Evolutionary conservation across 2,797 vertebrate genomes (phyloP).

Genomic region (Lemur catta): DNA sequence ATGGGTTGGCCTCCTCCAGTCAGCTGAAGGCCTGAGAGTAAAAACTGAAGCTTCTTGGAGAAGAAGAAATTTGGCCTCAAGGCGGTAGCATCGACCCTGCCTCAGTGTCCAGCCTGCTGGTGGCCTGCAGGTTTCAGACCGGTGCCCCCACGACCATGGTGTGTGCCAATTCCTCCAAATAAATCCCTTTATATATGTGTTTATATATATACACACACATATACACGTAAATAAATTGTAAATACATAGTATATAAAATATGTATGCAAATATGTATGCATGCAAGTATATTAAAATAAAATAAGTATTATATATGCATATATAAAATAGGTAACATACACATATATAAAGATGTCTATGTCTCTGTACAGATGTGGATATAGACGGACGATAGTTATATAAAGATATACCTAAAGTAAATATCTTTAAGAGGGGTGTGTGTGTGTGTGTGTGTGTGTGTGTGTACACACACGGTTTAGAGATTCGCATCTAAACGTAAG

Average conservation of each 20-base stretch:
- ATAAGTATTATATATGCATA: background rate
- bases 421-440: background rate
- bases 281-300: background rate
- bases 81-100: background rate
- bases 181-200: background rate
- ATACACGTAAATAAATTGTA: background rate
- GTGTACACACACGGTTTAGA: too few species aligned
- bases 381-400: background rate
- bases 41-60: background rate
- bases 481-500: background rate
- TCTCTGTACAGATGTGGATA: background rate
- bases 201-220: background rate
- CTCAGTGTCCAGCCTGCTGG: background rate
- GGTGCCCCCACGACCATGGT: rapidly evolving
- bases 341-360: background rate
- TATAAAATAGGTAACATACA: background rate
- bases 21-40: too few species aligned
- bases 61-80: background rate
- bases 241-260: background rate
- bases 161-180: background rate
- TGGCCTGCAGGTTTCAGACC: too few species aligned
- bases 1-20: background rate
- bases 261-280: too few species aligned
- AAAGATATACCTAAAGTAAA: background rate
- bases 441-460: background rate